A percentile compares a stretch with the other conserved stretches of the same genome.
These are phyloP conservation scores for Drosophila mulleri DNA, from an alignment of 2,888 invertebrate genomes.

Conservation along the genomic window DNA sequence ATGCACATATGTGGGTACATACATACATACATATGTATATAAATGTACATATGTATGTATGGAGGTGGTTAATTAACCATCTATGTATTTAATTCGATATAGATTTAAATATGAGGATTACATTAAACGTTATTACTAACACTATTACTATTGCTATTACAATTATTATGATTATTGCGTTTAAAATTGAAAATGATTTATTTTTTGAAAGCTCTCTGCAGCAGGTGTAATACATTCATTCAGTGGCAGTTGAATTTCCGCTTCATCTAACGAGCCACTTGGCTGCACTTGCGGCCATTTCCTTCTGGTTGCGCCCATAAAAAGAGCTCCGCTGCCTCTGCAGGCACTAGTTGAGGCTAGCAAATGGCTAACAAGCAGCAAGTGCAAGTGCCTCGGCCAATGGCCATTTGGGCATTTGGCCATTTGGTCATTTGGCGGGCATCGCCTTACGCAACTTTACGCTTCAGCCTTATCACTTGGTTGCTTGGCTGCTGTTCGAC, in stretches of 20 bases:
- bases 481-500: neutral
- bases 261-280: slow-evolving; percentile 34
- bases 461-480: slow-evolving; percentile 37
- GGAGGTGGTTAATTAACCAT: no score
- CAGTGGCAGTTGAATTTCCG: slow-evolving; percentile 32
- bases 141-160: no score
- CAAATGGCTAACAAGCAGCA: slow-evolving; percentile 13
- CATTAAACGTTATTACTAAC: neutral
- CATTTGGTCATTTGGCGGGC: slow-evolving; percentile 38
- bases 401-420: slow-evolving; percentile 37
- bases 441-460: slow-evolving; percentile 47
- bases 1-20: no score
- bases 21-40: neutral
- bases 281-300: slow-evolving; percentile 41
- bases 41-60: no score
- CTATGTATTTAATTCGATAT: no score
- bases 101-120: no score
- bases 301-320: slow-evolving; percentile 30
- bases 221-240: slow-evolving; percentile 12
- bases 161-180: neutral
- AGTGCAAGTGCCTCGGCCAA: slow-evolving; percentile 42
- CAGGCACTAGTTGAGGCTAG: slow-evolving; percentile 8
- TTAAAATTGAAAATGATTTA: neutral
- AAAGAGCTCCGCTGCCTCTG: slow-evolving; percentile 16
- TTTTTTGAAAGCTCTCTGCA: neutral